phyloP scores from a whole-genome alignment of 2,888 invertebrate species.

The Cetonia aurata region DNA sequence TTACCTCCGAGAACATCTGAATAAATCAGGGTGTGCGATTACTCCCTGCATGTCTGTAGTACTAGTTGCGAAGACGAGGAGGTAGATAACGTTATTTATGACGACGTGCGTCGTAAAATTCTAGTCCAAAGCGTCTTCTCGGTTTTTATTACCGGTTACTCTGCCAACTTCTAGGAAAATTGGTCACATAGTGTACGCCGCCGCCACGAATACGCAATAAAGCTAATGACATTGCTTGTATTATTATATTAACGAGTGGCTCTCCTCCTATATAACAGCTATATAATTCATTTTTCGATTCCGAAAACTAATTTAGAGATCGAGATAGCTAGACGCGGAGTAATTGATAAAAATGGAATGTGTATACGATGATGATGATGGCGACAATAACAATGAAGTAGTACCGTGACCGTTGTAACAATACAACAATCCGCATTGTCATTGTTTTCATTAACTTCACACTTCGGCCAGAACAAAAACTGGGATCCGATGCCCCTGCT shows the following conservation, averaged over 20 bases:
- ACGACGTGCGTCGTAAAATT: constrained; percentile 15
- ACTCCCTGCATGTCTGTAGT: neutral
- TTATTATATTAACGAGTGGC: neutral
- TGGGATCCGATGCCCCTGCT: too few species aligned
- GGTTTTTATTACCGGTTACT: constrained; percentile 11
- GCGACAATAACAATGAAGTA: constrained; percentile 29
- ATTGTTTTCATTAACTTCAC: constrained; percentile 52
- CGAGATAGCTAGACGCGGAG: constrained; percentile 11
- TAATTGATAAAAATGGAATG: constrained; percentile 46
- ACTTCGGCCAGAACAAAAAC: constrained; percentile 39
- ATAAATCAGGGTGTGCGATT: constrained; percentile 2
- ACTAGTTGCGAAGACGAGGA: neutral
- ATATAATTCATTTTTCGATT: constrained; percentile 39
- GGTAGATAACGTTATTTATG: constrained; percentile 21
- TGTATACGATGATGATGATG: neutral
- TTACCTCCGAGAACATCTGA: neutral
- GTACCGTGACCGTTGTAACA: constrained; percentile 28
- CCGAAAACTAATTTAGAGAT: constrained; percentile 40
- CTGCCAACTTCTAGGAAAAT: constrained; percentile 8
- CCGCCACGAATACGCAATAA: constrained; percentile 19
- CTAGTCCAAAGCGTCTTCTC: constrained; percentile 11
- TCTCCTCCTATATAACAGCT: neutral
- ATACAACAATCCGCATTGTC: constrained; percentile 51
- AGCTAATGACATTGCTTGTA: constrained; percentile 37
- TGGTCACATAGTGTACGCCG: neutral